A percentile compares a stretch with the other conserved stretches of the same genome.
Evolutionary conservation across 2,888 invertebrate genomes (phyloP).

Genomic region (Sthenelais limicola): DNA sequence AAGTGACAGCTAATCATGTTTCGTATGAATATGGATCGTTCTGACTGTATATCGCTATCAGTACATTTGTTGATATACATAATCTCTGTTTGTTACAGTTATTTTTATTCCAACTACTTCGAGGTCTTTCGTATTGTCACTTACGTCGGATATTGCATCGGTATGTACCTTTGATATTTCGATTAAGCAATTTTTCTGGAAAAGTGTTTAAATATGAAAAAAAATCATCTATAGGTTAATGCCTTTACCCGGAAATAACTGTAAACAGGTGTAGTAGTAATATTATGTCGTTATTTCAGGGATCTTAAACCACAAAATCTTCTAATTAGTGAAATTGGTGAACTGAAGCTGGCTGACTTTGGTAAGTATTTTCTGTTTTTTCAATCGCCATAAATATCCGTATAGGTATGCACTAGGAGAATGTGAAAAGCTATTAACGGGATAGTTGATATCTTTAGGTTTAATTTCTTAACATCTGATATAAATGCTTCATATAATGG

Average conservation of each 20-base stretch:
- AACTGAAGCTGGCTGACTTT: slow-evolving; percentile 98
- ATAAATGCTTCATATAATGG: no score
- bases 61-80: no score
- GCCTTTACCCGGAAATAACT: neutral
- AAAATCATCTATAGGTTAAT: neutral
- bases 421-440: no score
- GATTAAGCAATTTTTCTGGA: neutral
- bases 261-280: neutral
- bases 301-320: slow-evolving; percentile 99
- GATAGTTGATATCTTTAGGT: no score
- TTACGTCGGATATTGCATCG: slow-evolving; percentile 93
- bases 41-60: no score
- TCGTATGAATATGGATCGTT: no score
- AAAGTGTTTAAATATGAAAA: neutral
- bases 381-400: no score
- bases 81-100: slow-evolving; percentile 79
- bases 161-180: slow-evolving; percentile 61
- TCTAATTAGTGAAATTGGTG: slow-evolving; percentile 95
- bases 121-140: slow-evolving; percentile 97
- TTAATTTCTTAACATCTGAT: no score
- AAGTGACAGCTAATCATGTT: no score
- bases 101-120: slow-evolving; percentile 96
- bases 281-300: slow-evolving; percentile 68
- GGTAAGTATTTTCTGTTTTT: slow-evolving; percentile 71
- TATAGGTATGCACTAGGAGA: no score